A percentile compares a stretch with the other conserved stretches of the same genome.
phyloP scores from a whole-genome alignment of 2,113 vertebrate genomes.

The Sorex fumeus region DNA sequence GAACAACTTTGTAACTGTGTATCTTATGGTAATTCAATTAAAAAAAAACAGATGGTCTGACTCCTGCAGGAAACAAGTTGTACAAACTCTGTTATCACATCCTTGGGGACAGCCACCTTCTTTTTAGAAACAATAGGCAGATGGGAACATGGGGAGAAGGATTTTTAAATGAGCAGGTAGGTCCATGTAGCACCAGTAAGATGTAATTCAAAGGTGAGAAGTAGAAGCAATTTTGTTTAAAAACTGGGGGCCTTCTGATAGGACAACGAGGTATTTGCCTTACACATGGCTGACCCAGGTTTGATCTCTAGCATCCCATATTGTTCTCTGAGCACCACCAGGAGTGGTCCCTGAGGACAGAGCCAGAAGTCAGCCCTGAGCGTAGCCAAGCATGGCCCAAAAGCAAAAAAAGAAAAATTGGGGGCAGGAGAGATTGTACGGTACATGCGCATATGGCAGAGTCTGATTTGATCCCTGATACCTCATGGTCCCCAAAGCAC shows the following conservation, averaged over 20 bases:
- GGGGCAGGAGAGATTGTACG: too few species aligned
- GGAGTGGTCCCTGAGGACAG: too few species aligned
- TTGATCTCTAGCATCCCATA: neutral
- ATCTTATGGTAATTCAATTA: too few species aligned
- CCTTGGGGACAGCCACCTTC: neutral
- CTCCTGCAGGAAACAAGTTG: neutral
- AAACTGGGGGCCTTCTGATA: neutral
- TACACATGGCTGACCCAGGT: too few species aligned
- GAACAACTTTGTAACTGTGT: too few species aligned
- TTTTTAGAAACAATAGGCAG: neutral
- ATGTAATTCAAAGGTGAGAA: neutral
- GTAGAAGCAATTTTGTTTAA: neutral
- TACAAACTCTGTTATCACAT: neutral
- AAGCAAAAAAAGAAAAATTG: too few species aligned
- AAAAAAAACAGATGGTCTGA: neutral
- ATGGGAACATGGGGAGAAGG: neutral
- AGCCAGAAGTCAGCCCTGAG: too few species aligned
- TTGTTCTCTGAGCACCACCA: too few species aligned
- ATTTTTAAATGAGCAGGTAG: slow-evolving; percentile 32
- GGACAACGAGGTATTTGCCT: neutral
- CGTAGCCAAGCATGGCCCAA: too few species aligned
- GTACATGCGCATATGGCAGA: too few species aligned
- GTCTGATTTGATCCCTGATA: too few species aligned
- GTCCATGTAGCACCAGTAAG: neutral
- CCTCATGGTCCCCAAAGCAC: too few species aligned